Base-by-base conservation (phyloP, 2,888 invertebrate genomes). In the Drosophila dives region DNA sequence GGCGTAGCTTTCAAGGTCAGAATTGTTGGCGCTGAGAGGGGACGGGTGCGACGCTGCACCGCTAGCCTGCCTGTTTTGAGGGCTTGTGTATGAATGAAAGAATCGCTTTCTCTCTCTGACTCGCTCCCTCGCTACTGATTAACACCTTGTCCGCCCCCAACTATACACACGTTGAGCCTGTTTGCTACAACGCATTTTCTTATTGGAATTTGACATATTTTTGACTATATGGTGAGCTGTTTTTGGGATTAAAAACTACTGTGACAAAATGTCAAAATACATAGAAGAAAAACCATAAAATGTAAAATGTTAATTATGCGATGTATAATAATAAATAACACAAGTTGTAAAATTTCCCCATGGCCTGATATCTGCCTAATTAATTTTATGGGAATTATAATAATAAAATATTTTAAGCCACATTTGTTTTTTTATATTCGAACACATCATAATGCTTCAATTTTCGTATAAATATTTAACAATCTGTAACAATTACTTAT, bases 121-220 rank as follows among this genome's bases (percentile, higher is more conserved):
- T 15, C 45, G 26, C 15, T 45, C 45, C 23, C 23, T 23, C 45
- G 4, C 23, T 23, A 26, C 40, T 38, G 55, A 38, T 60, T 23
- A 56, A 26, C 67, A n/a, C 64, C 51, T 48, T 49, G 33, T 20
- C 26, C 42, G 7, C 48, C 38, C 36, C 26, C 59, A 63, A 70
- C 66, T 34, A 42, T 38, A 38, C 12, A 38, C n/a, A 48, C 42
- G 56, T 71, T 71, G 58, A 71, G 71, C 64, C 64, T 64, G 48
- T 61, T 65, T 71, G 49, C 68, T 81, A 73, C 75, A 64, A 81
- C 76, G 81, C 81, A 80, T 58, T 64, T 81, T 78, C 75, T 58
- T 61, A 60, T 75, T 75, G 50, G 42, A 53, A 61, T 29, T 20
- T 32, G 10, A 32, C 33, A 29, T 12, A 55, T 17, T 33, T 29